phyloP scores from a whole-genome alignment of 37 sponge, comb jelly and placozoan genomes.

The Chondrosia reniformis region DNA sequence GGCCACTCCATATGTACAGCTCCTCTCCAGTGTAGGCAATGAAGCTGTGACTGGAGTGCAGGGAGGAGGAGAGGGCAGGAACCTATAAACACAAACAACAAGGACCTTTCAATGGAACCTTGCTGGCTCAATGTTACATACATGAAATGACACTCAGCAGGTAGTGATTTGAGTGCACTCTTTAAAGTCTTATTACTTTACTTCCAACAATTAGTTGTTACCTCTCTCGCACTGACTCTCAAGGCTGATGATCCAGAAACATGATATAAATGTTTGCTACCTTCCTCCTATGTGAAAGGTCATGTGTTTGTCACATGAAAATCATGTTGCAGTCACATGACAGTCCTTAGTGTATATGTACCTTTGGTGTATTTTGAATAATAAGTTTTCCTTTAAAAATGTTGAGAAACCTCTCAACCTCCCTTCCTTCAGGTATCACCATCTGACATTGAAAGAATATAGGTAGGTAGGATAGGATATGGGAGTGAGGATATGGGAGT shows the following conservation, averaged over 20 bases:
- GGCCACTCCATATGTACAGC: constrained; percentile 52
- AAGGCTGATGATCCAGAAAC: constrained; percentile 36
- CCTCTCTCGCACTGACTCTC: constrained; percentile 41
- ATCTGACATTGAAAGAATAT: constrained; percentile 16
- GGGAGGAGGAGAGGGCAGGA: constrained; percentile 28
- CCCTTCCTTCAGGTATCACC: constrained; percentile 55
- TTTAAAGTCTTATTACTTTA: neutral
- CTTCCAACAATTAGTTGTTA: neutral
- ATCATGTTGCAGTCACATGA: neutral
- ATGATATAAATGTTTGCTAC: constrained; percentile 21
- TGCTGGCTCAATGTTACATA: neutral
- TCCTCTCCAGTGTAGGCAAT: constrained; percentile 7
- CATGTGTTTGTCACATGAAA: neutral
- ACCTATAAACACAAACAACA: constrained; percentile 4
- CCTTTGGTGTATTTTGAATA: constrained; percentile 23
- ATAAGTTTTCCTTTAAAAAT: constrained; percentile 68
- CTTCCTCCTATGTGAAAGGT: too few relatives aligned
- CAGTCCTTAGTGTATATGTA: too few relatives aligned
- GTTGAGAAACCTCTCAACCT: constrained; percentile 47
- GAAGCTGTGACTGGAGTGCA: constrained; percentile 51
- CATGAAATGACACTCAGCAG: neutral
- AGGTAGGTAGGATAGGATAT: neutral
- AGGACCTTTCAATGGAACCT: too few relatives aligned
- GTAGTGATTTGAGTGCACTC: neutral
- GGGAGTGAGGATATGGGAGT: too few relatives aligned